Evolutionary conservation across 2,797 vertebrate genomes (phyloP).

Genomic region (Smutsia gigantea): DNA sequence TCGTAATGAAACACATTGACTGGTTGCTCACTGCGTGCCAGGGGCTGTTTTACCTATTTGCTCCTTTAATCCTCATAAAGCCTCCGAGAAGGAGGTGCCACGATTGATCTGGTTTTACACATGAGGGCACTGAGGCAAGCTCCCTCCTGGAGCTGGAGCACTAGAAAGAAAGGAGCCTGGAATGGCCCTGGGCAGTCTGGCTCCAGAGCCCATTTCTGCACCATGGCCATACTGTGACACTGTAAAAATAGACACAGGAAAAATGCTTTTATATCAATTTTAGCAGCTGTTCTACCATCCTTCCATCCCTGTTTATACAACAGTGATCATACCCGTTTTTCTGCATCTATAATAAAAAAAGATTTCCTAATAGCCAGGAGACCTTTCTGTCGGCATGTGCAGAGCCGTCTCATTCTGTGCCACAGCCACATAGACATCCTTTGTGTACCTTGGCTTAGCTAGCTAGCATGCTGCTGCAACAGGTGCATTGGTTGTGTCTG

Average conservation of each 20-base stretch:
- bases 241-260: neutral
- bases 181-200: neutral
- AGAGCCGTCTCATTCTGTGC: neutral
- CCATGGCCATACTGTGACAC: neutral
- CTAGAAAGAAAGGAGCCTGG: neutral
- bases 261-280: neutral
- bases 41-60: neutral
- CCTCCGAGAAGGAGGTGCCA: neutral
- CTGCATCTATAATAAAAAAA: neutral
- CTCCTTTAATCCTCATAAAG: neutral
- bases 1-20: neutral
- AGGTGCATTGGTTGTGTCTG: neutral
- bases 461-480: neutral
- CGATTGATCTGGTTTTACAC: neutral
- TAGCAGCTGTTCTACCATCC: neutral
- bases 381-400: neutral
- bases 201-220: neutral
- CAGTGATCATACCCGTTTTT: neutral
- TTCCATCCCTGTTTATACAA: neutral
- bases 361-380: neutral
- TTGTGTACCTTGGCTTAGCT: neutral
- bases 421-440: neutral
- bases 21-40: neutral
- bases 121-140: neutral
- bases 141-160: neutral